Evolutionary conservation across 2,888 invertebrate genomes (phyloP), one percentile per base, ranked within the genome.

Genomic region (Cartodere bifasciata): DNA sequence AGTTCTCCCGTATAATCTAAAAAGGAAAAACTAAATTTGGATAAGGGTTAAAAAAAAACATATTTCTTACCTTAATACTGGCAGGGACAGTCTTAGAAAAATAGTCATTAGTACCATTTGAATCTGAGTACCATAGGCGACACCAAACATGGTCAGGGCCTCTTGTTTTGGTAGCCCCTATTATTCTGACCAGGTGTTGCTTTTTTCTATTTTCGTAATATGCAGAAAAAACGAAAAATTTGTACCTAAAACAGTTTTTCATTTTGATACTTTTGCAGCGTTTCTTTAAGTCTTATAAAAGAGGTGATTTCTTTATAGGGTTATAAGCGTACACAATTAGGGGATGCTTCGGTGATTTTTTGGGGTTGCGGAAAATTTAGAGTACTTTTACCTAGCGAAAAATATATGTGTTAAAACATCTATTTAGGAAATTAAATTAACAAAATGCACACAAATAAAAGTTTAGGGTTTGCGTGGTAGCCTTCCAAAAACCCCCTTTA

Each of bases 151-250:
- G 63, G 52, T 88, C 88, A 0, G 84, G 76, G 2, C 79, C 77
- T 28, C 85, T 72, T 2, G 90, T 91, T 62, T 83, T 84, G 2
- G 90, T 88, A 6, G 88, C 88, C 7, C 85, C 88, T 42, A 91
- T 79, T 34, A 91, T 68, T 24, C 90, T 71, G 28, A 90, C 71
- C n/a, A 28, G 23, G 32, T 76, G 70, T 26, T 70, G 68, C 31
- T 68, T 70, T 45, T 67, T 67, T 42, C 86, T 70, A 28, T 75
- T 68, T 62, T 91, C 90, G 53, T 79, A 83, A 55, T 80, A 91
- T 28, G 91, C 90, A 6, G 90, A 88, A 55, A 86, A 91, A 29
- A 91, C 87, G 64, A 77, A 87, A 64, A 91, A 91, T 58, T 84
- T 85, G 58, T 75, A 84, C 56, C 85, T 80, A 64, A 13, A 65